These are phyloP conservation scores for Pangasius djambal DNA, from an alignment of 2,797 vertebrate species.

Conservation along the genomic window DNA sequence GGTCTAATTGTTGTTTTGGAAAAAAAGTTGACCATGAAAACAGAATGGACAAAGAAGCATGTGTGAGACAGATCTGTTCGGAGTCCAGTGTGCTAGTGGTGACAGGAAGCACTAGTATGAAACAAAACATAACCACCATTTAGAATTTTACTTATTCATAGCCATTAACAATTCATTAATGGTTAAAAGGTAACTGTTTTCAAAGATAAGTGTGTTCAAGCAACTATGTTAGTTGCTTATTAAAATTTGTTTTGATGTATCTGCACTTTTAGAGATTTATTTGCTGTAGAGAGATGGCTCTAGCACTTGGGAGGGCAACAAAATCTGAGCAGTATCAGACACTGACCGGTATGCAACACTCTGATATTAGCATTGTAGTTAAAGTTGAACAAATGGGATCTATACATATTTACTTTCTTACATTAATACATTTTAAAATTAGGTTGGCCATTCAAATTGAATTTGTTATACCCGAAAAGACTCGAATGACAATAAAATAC, in stretches of 20 bases:
- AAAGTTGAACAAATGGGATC: not conserved
- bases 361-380: not conserved
- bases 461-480: not conserved
- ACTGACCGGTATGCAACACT: not conserved
- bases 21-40: not conserved
- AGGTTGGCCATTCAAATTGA: not conserved
- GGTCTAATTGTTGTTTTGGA: not conserved
- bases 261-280: not conserved
- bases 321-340: not conserved
- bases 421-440: not conserved
- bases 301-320: too few species aligned
- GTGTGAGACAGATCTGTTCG: not conserved
- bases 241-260: too few species aligned
- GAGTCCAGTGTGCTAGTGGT: not conserved
- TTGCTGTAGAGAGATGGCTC: not conserved
- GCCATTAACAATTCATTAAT: conserved; percentile 1
- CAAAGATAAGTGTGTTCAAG: too few species aligned
- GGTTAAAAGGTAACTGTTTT: conserved; percentile 10
- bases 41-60: not conserved
- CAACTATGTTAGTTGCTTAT: not conserved
- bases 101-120: not conserved
- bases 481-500: not conserved
- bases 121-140: not conserved
- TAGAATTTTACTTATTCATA: not conserved
- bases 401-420: not conserved